Conservation (phyloP, 2,888 invertebrate genomes). For the Coelinius sp. region DNA sequence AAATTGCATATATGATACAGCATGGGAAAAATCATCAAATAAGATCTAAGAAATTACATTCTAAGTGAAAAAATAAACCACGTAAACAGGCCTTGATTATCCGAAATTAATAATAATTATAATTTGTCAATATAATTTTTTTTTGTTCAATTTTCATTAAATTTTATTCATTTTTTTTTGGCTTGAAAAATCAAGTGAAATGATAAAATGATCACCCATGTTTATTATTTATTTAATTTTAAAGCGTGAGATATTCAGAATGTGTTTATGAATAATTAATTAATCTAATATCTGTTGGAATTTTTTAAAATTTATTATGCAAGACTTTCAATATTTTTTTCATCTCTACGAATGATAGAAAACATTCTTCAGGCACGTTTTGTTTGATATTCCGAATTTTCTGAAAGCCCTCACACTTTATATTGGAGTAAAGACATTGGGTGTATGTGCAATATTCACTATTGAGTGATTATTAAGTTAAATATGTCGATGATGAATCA, state of each 20-base stretch:
- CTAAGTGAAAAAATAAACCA: not conserved
- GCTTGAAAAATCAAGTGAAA: not conserved
- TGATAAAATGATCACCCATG: not conserved
- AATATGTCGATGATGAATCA: not conserved
- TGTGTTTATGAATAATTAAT: not conserved
- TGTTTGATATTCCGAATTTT: conserved; percentile 53
- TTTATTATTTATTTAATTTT: not conserved
- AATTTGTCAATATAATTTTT: no score
- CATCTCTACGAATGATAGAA: not conserved
- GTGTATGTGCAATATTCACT: not conserved
- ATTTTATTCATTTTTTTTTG: not conserved
- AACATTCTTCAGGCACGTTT: conserved; percentile 53
- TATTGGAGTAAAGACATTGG: no score
- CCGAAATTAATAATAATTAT: not conserved
- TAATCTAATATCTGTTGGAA: not conserved
- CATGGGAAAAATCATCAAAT: not conserved
- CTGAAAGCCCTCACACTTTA: conserved; percentile 23
- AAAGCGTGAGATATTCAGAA: not conserved
- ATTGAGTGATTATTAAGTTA: not conserved
- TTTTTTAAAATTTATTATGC: not conserved
- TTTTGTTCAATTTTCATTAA: not conserved
- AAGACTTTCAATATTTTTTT: conserved; percentile 1
- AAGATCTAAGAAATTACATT: not conserved
- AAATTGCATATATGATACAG: not conserved
- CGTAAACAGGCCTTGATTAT: not conserved